Evolutionary conservation across 2,113 vertebrate genomes (phyloP).

Genomic region (Archilochus colubris): DNA sequence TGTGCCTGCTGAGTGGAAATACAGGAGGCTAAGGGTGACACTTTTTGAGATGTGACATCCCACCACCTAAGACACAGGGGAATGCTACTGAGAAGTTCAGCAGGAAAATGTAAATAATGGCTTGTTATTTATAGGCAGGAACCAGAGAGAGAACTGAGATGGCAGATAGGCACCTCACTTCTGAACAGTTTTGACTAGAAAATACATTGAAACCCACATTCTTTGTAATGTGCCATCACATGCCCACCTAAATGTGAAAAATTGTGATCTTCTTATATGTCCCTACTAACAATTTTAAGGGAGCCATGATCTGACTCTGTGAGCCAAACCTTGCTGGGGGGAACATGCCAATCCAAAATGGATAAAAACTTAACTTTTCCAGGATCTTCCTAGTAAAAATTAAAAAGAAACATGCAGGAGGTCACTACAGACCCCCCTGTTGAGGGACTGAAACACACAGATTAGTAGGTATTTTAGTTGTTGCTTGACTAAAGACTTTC

Average conservation of each 20-base stretch:
- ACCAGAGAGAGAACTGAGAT: background rate
- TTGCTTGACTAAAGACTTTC: background rate
- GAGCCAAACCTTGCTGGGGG: background rate
- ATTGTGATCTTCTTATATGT: background rate
- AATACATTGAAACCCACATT: background rate
- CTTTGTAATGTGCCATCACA: background rate
- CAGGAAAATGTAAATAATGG: background rate
- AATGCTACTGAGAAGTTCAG: background rate
- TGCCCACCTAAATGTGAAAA: background rate
- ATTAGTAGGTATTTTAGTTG: background rate
- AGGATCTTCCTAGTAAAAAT: background rate
- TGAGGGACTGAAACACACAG: background rate
- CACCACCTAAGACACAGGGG: background rate
- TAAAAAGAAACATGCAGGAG: background rate
- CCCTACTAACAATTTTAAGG: background rate
- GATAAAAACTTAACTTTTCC: background rate
- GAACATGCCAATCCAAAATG: background rate
- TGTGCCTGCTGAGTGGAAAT: background rate
- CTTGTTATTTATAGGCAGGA: background rate
- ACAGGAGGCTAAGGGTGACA: background rate
- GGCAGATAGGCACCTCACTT: background rate
- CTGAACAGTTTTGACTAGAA: background rate
- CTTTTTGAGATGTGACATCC: background rate
- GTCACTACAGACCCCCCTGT: background rate
- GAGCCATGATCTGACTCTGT: background rate